Evolutionary conservation across 2,797 vertebrate species (phyloP).

Genomic region (Fistularia commersonii): DNA sequence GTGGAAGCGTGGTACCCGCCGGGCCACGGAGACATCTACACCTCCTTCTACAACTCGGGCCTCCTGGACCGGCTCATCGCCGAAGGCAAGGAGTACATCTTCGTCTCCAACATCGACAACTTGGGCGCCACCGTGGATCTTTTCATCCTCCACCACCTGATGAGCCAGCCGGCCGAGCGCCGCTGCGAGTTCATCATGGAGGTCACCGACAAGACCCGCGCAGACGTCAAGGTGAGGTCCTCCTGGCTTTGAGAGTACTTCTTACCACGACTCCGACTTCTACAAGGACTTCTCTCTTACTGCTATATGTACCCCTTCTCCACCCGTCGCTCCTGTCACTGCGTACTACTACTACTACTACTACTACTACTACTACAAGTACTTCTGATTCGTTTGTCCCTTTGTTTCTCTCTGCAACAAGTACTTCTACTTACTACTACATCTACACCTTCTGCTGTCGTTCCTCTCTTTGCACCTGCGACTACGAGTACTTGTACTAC

Average conservation of each 20-base stretch:
- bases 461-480: too few species aligned
- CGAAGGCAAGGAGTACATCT: constrained; percentile 93
- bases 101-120: constrained; percentile 97
- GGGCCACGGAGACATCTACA: constrained; percentile 91
- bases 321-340: too few species aligned
- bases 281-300: neutral
- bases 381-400: too few species aligned
- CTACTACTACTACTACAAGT: too few species aligned
- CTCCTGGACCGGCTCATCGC: constrained; percentile 84
- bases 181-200: constrained; percentile 96
- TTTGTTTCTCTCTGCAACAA: too few species aligned
- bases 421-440: too few species aligned
- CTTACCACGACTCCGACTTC: neutral
- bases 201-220: constrained; percentile 93
- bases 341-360: too few species aligned
- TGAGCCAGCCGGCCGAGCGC: constrained; percentile 88
- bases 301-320: too few species aligned
- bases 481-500: too few species aligned
- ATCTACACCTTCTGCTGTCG: too few species aligned
- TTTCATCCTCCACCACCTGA: constrained; percentile 90
- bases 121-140: constrained; percentile 94
- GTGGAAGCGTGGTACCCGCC: constrained; percentile 93
- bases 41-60: constrained; percentile 92
- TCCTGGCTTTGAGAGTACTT: neutral
- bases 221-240: constrained; percentile 87